Conservation (phyloP, 2,888 invertebrate genomes). For the Drosophila setosimentum region DNA sequence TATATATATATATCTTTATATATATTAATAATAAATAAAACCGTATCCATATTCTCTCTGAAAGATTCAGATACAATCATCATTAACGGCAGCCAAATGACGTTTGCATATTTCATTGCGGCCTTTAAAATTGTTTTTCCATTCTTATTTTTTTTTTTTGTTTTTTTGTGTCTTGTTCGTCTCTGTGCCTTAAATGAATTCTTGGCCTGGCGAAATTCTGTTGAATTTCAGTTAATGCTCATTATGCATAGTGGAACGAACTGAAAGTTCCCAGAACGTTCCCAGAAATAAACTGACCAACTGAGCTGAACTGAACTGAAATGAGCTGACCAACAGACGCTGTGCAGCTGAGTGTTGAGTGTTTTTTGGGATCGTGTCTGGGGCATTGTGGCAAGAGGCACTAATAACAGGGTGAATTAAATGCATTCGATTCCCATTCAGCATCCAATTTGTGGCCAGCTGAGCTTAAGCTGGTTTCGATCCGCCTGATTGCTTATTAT, state of each 20-base stretch:
- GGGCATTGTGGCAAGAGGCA: slow-evolving; percentile 16
- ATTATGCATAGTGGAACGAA: slow-evolving; percentile 64
- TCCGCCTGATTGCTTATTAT: slow-evolving; percentile 3
- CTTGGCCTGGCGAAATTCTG: slow-evolving; percentile 54
- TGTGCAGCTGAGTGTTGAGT: slow-evolving; percentile 9
- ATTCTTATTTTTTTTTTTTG: neutral
- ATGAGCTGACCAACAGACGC: neutral
- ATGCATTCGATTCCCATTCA: slow-evolving; percentile 19
- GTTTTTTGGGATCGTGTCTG: slow-evolving; percentile 11
- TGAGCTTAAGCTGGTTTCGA: slow-evolving; percentile 6
- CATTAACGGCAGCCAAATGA: slow-evolving; percentile 61
- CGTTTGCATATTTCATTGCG: slow-evolving; percentile 62
- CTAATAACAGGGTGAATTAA: slow-evolving; percentile 49
- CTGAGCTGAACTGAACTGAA: neutral
- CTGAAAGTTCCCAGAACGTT: slow-evolving; percentile 36
- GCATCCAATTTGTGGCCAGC: slow-evolving; percentile 2
- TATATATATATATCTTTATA: too few relatives aligned
- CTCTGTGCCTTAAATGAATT: slow-evolving; percentile 40
- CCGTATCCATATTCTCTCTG: neutral
- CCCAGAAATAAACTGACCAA: slow-evolving; percentile 56
- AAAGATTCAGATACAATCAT: slow-evolving; percentile 24
- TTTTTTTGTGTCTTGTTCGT: neutral
- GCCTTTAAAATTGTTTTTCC: slow-evolving; percentile 12
- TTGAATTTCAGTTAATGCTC: slow-evolving; percentile 61
- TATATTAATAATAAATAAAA: slow-evolving; percentile 1